phyloP scores from a whole-genome alignment of 2,888 invertebrate species.

The Ectobius pallidus region DNA sequence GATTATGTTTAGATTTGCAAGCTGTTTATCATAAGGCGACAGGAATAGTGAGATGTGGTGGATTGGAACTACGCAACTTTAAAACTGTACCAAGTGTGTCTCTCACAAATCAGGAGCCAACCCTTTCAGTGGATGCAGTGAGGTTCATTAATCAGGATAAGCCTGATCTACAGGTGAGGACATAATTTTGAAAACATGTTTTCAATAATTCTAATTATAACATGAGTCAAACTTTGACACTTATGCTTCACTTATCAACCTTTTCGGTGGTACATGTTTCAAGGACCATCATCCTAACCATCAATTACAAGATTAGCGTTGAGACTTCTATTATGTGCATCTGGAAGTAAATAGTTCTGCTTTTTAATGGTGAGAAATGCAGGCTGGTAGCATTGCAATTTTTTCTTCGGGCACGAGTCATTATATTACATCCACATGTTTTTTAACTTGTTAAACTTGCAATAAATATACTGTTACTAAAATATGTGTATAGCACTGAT shows the following conservation, averaged over 20 bases:
- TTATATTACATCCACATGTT: too few relatives aligned
- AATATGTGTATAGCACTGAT: too few relatives aligned
- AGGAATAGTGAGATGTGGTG: constrained; percentile 52
- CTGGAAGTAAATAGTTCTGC: not conserved
- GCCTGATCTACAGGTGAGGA: constrained; percentile 24
- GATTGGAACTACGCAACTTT: constrained; percentile 57
- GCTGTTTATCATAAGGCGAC: constrained; percentile 33
- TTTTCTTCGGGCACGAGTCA: too few relatives aligned
- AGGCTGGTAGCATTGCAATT: too few relatives aligned
- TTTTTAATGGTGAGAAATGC: not conserved
- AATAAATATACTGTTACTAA: too few relatives aligned
- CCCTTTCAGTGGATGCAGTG: constrained; percentile 10
- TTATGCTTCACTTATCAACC: too few relatives aligned
- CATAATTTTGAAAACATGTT: not conserved
- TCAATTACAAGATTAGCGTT: not conserved
- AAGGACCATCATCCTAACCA: too few relatives aligned
- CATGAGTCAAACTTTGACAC: too few relatives aligned
- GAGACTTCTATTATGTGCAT: not conserved
- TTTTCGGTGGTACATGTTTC: too few relatives aligned
- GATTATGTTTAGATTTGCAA: constrained; percentile 24
- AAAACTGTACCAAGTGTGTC: not conserved
- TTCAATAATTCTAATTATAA: not conserved
- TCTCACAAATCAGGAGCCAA: not conserved
- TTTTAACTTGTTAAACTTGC: too few relatives aligned
- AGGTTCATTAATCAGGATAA: constrained; percentile 30